Conservation (phyloP, 2,113 vertebrate genomes). For the Anoplopoma fimbria region DNA sequence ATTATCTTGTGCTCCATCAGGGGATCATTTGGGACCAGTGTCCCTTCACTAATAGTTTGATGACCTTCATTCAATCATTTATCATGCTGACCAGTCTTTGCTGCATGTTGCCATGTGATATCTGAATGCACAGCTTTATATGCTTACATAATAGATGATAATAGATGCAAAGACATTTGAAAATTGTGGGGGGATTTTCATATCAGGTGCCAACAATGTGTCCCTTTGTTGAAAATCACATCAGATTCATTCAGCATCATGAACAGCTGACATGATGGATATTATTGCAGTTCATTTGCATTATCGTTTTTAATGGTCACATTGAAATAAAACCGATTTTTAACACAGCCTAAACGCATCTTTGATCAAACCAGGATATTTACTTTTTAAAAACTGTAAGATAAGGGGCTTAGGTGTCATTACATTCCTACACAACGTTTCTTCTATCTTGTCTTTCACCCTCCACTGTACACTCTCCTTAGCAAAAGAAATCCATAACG, state of each 20-base stretch:
- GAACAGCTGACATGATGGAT: not conserved
- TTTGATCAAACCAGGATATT: not conserved
- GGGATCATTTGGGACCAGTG: not conserved
- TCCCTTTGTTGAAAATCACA: not conserved
- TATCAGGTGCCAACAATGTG: not conserved
- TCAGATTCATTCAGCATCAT: not conserved
- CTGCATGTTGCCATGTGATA: not conserved
- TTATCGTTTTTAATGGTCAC: not conserved
- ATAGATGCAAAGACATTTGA: not conserved
- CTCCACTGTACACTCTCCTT: not conserved
- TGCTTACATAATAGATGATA: not conserved
- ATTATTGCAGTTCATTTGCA: not conserved
- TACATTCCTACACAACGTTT: not conserved
- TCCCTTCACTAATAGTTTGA: conserved; percentile 4
- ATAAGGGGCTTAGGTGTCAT: not conserved
- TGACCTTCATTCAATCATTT: not conserved
- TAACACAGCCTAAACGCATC: not conserved
- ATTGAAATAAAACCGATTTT: not conserved
- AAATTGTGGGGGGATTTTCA: not conserved
- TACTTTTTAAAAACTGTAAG: not conserved
- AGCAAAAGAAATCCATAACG: not conserved
- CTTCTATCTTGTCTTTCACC: not conserved
- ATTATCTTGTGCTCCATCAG: not conserved
- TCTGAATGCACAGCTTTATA: not conserved
- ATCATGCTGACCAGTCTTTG: not conserved